Evolutionary conservation across 1,140 invertebrate genomes (phyloP).

Genomic region (Adelges cooleyi): DNA sequence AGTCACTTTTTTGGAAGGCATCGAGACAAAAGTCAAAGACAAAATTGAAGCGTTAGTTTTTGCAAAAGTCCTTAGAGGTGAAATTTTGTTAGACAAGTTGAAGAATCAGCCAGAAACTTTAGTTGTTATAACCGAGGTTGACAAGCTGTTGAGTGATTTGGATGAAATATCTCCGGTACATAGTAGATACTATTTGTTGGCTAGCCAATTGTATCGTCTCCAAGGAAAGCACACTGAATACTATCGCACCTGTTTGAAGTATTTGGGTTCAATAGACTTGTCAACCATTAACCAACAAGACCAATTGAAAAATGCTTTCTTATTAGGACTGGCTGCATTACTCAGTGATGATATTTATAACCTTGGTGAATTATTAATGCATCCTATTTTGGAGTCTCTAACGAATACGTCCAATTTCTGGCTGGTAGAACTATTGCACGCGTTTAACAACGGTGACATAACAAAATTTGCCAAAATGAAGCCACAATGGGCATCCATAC

Average conservation of each 20-base stretch:
- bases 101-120: slow-evolving; percentile 66
- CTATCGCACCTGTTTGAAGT: slow-evolving; percentile 88
- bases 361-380: slow-evolving; percentile 89
- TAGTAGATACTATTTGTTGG: slow-evolving; percentile 87
- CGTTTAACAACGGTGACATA: slow-evolving; percentile 88
- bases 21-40: slow-evolving; percentile 75
- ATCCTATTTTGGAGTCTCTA: slow-evolving; percentile 82
- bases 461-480: slow-evolving; percentile 70
- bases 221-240: slow-evolving; percentile 84
- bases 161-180: slow-evolving; percentile 89
- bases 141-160: slow-evolving; percentile 71
- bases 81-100: slow-evolving; percentile 68
- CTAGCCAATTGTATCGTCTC: slow-evolving; percentile 77
- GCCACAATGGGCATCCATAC: slow-evolving; percentile 66
- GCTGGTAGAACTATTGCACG: slow-evolving; percentile 78
- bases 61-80: slow-evolving; percentile 72
- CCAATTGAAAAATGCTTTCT: slow-evolving; percentile 75
- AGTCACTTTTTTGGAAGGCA: slow-evolving; percentile 71
- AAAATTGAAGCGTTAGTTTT: slow-evolving; percentile 76
- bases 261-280: slow-evolving; percentile 83
- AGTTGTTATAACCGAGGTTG: slow-evolving; percentile 81
- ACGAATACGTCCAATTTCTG: slow-evolving; percentile 72
- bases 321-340: slow-evolving; percentile 84
- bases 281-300: slow-evolving; percentile 51
- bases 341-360: slow-evolving; percentile 94